Evolutionary conservation across 1,140 invertebrate species (phyloP).

Genomic region (Lanistes nyassanus): DNA sequence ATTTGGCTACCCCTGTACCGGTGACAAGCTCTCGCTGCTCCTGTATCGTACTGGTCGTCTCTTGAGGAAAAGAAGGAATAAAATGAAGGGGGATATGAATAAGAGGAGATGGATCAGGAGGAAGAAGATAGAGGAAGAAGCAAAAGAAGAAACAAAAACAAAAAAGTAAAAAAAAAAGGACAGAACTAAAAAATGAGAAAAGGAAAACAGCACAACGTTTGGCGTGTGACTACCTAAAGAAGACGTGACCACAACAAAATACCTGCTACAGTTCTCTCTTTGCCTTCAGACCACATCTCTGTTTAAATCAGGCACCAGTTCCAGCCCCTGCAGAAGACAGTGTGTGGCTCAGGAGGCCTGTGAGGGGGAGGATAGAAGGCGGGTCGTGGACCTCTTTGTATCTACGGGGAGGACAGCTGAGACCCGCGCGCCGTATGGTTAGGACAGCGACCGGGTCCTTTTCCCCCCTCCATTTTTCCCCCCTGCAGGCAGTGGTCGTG

Average conservation of each 20-base stretch:
- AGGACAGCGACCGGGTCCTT: no score
- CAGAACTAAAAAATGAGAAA: neutral
- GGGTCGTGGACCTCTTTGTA: no score
- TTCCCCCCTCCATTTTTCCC: no score
- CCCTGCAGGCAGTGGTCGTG: no score
- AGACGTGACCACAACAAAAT: neutral
- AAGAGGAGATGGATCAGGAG: neutral
- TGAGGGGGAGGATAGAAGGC: neutral
- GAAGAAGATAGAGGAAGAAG: constrained; percentile 1
- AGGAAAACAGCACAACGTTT: neutral
- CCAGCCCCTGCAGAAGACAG: neutral
- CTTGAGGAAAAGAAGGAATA: neutral
- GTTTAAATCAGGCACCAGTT: no score
- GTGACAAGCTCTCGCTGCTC: no score
- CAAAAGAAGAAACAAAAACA: constrained; percentile 1
- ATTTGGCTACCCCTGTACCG: no score
- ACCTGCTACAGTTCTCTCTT: no score
- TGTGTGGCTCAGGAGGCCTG: neutral
- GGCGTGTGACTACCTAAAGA: neutral
- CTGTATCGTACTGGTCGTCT: no score
- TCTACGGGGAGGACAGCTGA: no score
- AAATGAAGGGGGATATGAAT: neutral
- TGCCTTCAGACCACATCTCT: no score
- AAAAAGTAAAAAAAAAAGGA: constrained; percentile 9
- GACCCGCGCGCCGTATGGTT: no score